phyloP scores from a whole-genome alignment of 2,888 invertebrate species.

The Melanostoma scalare region DNA sequence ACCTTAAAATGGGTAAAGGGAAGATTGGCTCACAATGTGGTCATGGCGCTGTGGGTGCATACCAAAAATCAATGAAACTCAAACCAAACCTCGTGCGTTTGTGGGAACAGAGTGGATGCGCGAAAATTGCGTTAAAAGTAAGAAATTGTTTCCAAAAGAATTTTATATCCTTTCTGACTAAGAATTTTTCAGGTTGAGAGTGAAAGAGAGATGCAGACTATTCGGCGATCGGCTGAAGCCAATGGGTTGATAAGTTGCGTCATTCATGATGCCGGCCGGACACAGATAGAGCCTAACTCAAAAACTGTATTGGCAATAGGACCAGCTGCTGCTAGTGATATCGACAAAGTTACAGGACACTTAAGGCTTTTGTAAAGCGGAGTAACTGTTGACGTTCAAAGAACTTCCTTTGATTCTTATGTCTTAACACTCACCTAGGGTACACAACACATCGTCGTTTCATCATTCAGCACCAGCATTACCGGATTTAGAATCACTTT shows the following conservation, averaged over 20 bases:
- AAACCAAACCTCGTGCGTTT: constrained; percentile 84
- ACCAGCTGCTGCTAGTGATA: constrained; percentile 90
- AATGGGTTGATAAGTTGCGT: constrained; percentile 88
- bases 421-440: constrained; percentile 10
- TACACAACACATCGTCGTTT: constrained; percentile 14
- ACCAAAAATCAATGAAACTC: constrained; percentile 86
- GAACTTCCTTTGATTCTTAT: constrained; percentile 19
- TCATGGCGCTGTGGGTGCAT: constrained; percentile 96
- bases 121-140: constrained; percentile 93
- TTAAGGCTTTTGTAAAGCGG: constrained; percentile 89
- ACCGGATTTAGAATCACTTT: constrained; percentile 46
- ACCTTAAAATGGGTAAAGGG: constrained; percentile 97
- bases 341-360: constrained; percentile 93
- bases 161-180: too few species aligned
- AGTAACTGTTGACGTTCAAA: neutral
- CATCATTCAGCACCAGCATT: constrained; percentile 19
- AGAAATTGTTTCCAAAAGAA: neutral
- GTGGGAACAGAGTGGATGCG: constrained; percentile 89
- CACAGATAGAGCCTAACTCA: constrained; percentile 94
- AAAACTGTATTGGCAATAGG: constrained; percentile 96
- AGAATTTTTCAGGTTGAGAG: constrained; percentile 84
- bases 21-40: constrained; percentile 97
- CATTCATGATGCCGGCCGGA: constrained; percentile 95
- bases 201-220: constrained; percentile 87
- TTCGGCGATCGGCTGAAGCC: constrained; percentile 87